Percentiles rank a stretch among this genome's conserved stretches.
Conservation (phyloP, 1,140 invertebrate species). For the Cardiocondyla obscurior region DNA sequence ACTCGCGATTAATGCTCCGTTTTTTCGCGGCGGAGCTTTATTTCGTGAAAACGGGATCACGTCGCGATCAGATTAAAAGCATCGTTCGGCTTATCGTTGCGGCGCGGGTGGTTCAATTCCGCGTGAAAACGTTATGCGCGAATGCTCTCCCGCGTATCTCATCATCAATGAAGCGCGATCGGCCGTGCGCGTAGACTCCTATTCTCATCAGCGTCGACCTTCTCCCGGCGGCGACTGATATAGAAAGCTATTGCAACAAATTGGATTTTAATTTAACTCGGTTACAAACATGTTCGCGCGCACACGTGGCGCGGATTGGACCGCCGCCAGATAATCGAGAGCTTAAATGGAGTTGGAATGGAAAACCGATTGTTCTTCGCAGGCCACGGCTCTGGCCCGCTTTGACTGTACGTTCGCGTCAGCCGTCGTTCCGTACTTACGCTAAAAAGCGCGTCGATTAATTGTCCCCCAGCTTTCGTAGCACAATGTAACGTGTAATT, state of each 20-base stretch:
- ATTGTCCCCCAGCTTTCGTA: background rate
- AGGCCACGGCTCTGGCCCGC: background rate
- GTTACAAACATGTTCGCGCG: conserved; percentile 54
- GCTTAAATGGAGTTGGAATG: conserved; percentile 55
- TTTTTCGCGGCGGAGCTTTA: background rate
- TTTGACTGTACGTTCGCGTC: conserved; percentile 15
- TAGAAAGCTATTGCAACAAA: conserved; percentile 61
- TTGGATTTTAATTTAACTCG: conserved; percentile 67
- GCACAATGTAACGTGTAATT: background rate
- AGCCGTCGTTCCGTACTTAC: conserved; percentile 3
- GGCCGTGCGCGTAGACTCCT: background rate
- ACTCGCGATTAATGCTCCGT: background rate
- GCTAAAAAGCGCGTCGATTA: conserved; percentile 7
- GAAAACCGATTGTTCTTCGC: conserved; percentile 57
- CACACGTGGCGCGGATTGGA: conserved; percentile 42
- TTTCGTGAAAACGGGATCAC: background rate
- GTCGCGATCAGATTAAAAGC: conserved; percentile 12
- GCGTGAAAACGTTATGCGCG: conserved; percentile 5
- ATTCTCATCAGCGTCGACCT: background rate
- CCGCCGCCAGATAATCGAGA: conserved; percentile 49
- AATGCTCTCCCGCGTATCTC: background rate
- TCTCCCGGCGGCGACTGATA: conserved; percentile 23
- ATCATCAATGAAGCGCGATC: conserved; percentile 45
- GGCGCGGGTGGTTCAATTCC: background rate
- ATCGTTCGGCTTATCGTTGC: background rate